phyloP scores from a whole-genome alignment of 2,113 vertebrate genomes.

The Phylloscopus trochilus region DNA sequence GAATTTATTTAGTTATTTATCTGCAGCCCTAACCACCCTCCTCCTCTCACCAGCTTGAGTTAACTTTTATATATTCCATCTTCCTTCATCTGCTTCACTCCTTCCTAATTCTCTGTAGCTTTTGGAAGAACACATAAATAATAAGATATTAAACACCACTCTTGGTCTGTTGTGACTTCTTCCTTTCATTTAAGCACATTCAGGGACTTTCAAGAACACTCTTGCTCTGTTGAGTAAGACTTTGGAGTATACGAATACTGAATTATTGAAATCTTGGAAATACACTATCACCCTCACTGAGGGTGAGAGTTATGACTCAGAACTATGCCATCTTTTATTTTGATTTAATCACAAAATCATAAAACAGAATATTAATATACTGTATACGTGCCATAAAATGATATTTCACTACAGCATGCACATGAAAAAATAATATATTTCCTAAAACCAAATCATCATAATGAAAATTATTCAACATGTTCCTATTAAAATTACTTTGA shows the following conservation, averaged over 20 bases:
- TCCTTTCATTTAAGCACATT: slow-evolving; percentile 3
- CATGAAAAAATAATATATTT: background rate
- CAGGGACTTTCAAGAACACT: background rate
- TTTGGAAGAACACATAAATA: slow-evolving; percentile 20
- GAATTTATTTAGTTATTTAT: background rate
- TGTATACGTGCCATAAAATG: background rate
- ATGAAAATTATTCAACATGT: background rate
- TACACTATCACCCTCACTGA: background rate
- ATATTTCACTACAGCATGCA: background rate
- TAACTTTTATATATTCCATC: background rate
- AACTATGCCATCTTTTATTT: background rate
- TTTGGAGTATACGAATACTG: background rate
- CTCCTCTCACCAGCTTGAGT: background rate
- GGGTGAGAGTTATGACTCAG: background rate
- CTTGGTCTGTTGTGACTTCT: background rate
- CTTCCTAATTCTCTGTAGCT: background rate
- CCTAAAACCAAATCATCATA: background rate
- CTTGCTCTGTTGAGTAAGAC: background rate
- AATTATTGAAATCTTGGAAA: slow-evolving; percentile 38
- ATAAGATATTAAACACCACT: background rate
- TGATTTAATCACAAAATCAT: background rate
- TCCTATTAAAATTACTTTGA: background rate
- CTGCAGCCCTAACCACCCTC: background rate
- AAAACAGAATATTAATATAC: slow-evolving; percentile 12
- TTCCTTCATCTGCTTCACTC: background rate